phyloP scores from a whole-genome alignment of 1,140 invertebrate species.

The Cylas formicarius region DNA sequence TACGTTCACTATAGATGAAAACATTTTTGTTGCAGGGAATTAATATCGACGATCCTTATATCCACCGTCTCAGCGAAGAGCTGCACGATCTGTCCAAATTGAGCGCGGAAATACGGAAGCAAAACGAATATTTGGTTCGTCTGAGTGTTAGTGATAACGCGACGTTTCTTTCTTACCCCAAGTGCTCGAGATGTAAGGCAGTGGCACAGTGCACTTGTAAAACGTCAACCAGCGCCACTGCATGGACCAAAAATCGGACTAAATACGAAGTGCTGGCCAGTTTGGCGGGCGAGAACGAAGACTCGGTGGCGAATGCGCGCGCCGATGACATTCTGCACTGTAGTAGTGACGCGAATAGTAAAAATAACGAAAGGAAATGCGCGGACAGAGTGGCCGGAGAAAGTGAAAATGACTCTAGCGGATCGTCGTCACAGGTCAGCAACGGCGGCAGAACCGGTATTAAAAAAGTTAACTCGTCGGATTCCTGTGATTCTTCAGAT shows the following conservation, averaged over 20 bases:
- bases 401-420: background rate
- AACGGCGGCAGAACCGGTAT: slow-evolving; percentile 6
- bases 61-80: slow-evolving; percentile 50
- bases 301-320: background rate
- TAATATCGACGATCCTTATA: slow-evolving; percentile 52
- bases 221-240: background rate
- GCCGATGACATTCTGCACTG: slow-evolving; percentile 3
- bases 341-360: slow-evolving; percentile 6
- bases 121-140: slow-evolving; percentile 44
- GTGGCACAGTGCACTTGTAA: slow-evolving; percentile 6
- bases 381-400: background rate
- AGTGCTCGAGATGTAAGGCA: slow-evolving; percentile 22
- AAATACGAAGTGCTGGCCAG: slow-evolving; percentile 1
- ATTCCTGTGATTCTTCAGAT: slow-evolving; percentile 39
- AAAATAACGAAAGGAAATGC: background rate
- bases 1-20: no score
- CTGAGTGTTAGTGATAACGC: slow-evolving; percentile 35
- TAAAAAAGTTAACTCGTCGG: slow-evolving; percentile 31
- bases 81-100: slow-evolving; percentile 50
- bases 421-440: background rate
- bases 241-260: background rate
- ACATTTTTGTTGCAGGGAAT: slow-evolving; percentile 35
- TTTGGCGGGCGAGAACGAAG: background rate
- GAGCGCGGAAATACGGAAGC: slow-evolving; percentile 49
- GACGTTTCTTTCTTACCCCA: no score